Evolutionary conservation across 2,113 vertebrate genomes (phyloP), one percentile per base, ranked within the genome.

Genomic region (Petaurus breviceps): DNA sequence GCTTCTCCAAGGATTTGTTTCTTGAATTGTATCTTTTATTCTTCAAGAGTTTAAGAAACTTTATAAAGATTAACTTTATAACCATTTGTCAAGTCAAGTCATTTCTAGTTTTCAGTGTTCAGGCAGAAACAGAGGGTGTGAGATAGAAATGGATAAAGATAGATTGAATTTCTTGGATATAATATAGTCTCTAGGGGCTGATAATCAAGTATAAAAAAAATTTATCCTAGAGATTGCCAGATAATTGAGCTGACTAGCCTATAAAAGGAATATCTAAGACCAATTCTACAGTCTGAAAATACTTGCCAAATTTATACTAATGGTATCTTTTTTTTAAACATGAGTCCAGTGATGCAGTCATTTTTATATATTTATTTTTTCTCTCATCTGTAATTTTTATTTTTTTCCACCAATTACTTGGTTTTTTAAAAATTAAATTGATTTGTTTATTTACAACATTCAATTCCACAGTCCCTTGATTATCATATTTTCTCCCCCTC

Each of bases 81-180:
- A 93, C 96, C 91, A 12, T 89, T 94, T 43, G 91, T 37, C 0
- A 52, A 46, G 8, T 51, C 50, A 37, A 8, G 93, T 50, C 54
- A 3, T 89, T 95, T 89, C 51, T 95, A 94, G 47, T 93, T 96
- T 92, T 92, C 89, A 46, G 8, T 47, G 96, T 93, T 25, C 77
- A 8, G 19, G n/a, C 19, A 84, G 68, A 43, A 91, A 28, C 51
- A 95, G 52, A 90, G 3, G 53, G 52, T 53, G 84, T 94, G 68
- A 93, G 77, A 26, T 89, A 84, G 19, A 43, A 84, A 84, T n/a
- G 68, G n/a, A 84, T 43, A 37, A 43, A 43, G 19, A 22, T 43
- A 23, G n/a, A 84, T 84, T n/a, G 7, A 84, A 7, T 84, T 84
- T 43, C 68, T 84, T 84, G 2, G 37, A 84, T 84, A 84, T 84